Evolutionary conservation across 2,113 vertebrate genomes (phyloP), one percentile per base, ranked within the genome.

Genomic region (Catharus bicknelli): DNA sequence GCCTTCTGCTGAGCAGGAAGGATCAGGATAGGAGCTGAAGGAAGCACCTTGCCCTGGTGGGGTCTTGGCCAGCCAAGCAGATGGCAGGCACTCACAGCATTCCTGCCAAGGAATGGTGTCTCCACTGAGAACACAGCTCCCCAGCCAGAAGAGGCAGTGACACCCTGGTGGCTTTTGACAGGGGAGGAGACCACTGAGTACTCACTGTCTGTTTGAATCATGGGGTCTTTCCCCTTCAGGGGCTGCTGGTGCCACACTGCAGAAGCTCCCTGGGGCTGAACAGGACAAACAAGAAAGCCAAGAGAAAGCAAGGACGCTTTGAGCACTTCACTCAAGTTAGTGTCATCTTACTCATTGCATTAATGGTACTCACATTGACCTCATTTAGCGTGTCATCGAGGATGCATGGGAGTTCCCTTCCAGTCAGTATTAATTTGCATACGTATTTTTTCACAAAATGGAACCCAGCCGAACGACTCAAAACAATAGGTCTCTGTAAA

Each of bases 401-500:
- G 36, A 67, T 23, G 47, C n/a, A 27, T 53, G 66, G 79, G 81
- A 75, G 21, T n/a, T 74, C 40, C 50, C 63, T 76, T 54, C 68
- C 48, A 88, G 66, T 79, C 58, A 80, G 27, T 43, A 66, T 83
- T 88, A 43, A 92, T 95, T 93, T 94, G 64, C 81, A 64, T 81
- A 64, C n/a, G 34, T 66, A 40, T 80, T 92, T 88, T 81, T 80
- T 43, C 42, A 82, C 50, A 72, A 74, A 70, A 70, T 32, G 17
- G 38, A 88, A 63, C 20, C 5, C 15, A 64, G 45, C 16, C 67
- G 64, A 91, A 53, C 50, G 12, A 38, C 40, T 70, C 40, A 13
- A 64, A 90, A 74, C 50, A 74, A 29, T 14, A 54, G 13, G 45
- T 74, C 40, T 80, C 61, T 8, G 1, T 55, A 88, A 92, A 70